Base-by-base conservation (phyloP, 2,888 invertebrate genomes). In the Shargacucullia verbasci region DNA sequence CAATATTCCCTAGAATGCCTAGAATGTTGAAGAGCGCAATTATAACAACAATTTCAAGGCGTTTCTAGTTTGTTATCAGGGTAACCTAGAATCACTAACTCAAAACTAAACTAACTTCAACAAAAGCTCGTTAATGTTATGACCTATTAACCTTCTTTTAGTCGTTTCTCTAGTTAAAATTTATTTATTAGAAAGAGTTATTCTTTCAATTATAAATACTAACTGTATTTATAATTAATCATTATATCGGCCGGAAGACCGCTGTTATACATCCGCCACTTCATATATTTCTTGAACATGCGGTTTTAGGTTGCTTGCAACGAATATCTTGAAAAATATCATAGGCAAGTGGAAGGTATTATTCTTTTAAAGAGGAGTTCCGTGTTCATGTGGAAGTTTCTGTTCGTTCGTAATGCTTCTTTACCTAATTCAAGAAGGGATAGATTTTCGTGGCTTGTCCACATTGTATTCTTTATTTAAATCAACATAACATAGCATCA, bases 101-200 rank as follows among this genome's bases (percentile, higher is more conserved):
- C 8, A 53, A 56, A 69, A 40, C 59, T 35, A 40, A 62, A 59
- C 40, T 52, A 14, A 47, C 29, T 47, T 39, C 27, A 69, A 62
- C 43, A 67, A 62, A 71, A 58, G 43, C 56, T 58, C 20, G 50
- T 59, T 71, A 67, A 62, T 67, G 49, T 57, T 8, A 7, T 71
- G 41, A 54, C 59, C 68, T 49, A 57, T 31, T 49, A 43, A 15
- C 58, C 33, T 52, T 20, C 31, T 56, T 59, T 34, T 11, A 38
- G 8, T 7, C 1, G 15, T 64, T 71, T 50, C 53, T 50, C 27
- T 54, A 50, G 37, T 56, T 53, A 37, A 41, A 44, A 64, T 35
- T 44, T 41, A 71, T 49, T 59, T 56, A 73, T 55, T 63, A 40
- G 50, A 46, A 49, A 55, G 49, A 52, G 33, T 55, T 34, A 0